Conservation (phyloP, 2,888 invertebrate genomes). For the Microctonus brassicae region DNA sequence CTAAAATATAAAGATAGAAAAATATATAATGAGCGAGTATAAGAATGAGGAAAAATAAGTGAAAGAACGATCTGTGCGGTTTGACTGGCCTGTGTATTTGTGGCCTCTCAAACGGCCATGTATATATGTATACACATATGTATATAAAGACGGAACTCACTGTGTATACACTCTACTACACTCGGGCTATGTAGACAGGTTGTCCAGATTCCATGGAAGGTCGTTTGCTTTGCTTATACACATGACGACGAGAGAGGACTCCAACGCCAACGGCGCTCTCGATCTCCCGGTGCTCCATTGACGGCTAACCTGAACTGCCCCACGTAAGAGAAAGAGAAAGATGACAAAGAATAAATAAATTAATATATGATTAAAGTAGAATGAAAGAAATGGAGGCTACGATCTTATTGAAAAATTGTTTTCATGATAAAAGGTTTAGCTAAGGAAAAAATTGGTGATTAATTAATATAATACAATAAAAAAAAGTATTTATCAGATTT, state of each 20-base stretch:
- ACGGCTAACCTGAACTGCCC: slow-evolving; percentile 16
- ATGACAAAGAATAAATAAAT: slow-evolving; percentile 34
- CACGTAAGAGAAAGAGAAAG: slow-evolving; percentile 23
- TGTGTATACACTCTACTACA: slow-evolving; percentile 6
- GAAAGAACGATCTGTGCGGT: slow-evolving; percentile 23
- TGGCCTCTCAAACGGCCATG: slow-evolving; percentile 31
- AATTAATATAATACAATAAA: too few species aligned
- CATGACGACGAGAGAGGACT: slow-evolving; percentile 60
- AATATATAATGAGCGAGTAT: background rate
- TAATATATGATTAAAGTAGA: slow-evolving; percentile 28
- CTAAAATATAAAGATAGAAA: background rate
- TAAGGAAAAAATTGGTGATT: too few species aligned
- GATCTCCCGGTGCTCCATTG: slow-evolving; percentile 25
- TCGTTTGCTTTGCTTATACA: slow-evolving; percentile 68
- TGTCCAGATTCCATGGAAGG: slow-evolving; percentile 70
- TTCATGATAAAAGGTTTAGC: too few species aligned
- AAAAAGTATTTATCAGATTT: too few species aligned
- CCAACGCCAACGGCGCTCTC: slow-evolving; percentile 51
- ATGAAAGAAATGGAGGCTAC: background rate
- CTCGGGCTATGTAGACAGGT: slow-evolving; percentile 67
- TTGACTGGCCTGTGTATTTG: slow-evolving; percentile 1
- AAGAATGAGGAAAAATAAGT: slow-evolving; percentile 21
- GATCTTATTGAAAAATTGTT: background rate
- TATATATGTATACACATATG: slow-evolving; percentile 22
- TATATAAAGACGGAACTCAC: slow-evolving; percentile 32